Evolutionary conservation across 23 tunicate species (phyloP).

Genomic region (Trididemnum miniatum): DNA sequence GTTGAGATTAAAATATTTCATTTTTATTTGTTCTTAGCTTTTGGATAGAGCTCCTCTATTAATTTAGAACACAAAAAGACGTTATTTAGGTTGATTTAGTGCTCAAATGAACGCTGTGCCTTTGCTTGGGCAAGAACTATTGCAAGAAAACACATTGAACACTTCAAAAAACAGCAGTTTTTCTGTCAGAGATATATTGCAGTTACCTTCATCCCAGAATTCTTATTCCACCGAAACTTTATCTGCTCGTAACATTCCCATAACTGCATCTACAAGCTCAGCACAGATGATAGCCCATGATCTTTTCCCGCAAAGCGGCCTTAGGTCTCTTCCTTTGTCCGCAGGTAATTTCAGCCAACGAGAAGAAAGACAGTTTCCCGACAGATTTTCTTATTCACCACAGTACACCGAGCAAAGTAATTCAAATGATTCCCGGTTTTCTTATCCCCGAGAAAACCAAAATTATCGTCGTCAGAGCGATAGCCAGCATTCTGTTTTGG

Average conservation of each 20-base stretch:
- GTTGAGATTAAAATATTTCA: background rate
- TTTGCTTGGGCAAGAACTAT: background rate
- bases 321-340: background rate
- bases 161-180: slow-evolving; percentile 38
- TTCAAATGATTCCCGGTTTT: background rate
- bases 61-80: background rate
- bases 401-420: background rate
- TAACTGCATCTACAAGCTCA: background rate
- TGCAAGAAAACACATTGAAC: background rate
- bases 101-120: slow-evolving; percentile 25
- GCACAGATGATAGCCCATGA: slow-evolving; percentile 7
- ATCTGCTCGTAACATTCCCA: too few relatives aligned
- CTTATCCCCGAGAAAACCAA: slow-evolving; percentile 10
- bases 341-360: background rate
- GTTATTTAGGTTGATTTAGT: background rate
- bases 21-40: background rate
- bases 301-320: slow-evolving; percentile 1
- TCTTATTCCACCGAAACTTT: background rate
- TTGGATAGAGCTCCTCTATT: background rate
- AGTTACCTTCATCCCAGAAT: slow-evolving; percentile 26
- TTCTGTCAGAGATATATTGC: slow-evolving; percentile 46
- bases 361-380: background rate
- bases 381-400: slow-evolving; percentile 2
- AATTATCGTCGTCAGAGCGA: background rate
- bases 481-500: background rate